phyloP scores from a whole-genome alignment of 1,140 invertebrate genomes.

The Camponotus floridanus region DNA sequence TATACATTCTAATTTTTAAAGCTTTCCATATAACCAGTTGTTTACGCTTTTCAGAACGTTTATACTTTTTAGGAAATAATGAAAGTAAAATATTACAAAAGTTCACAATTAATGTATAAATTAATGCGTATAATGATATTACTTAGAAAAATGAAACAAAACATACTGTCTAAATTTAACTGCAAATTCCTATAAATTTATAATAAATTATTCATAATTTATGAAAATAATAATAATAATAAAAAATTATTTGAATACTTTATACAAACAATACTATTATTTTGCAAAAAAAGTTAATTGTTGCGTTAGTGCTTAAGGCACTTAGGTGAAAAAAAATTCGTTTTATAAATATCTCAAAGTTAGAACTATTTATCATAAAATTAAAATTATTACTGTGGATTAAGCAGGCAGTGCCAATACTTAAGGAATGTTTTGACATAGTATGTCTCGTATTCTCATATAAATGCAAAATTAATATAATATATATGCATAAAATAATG shows the following conservation, averaged over 20 bases:
- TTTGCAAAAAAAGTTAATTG: conserved; percentile 22
- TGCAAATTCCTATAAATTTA: conserved; percentile 42
- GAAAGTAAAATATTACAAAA: conserved; percentile 44
- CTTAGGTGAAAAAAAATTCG: conserved; percentile 40
- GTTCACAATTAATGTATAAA: neutral
- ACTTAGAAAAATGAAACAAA: conserved; percentile 10
- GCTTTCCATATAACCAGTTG: neutral
- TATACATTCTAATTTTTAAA: conserved; percentile 28
- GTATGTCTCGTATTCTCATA: neutral
- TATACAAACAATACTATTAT: conserved; percentile 12
- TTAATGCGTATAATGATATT: conserved; percentile 25
- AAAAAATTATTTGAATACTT: conserved; percentile 7
- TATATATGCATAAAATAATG: conserved; percentile 47
- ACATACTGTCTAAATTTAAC: conserved; percentile 14
- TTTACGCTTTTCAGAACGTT: neutral
- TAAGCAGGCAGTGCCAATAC: conserved; percentile 32
- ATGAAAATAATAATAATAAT: neutral
- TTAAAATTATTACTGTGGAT: conserved; percentile 22
- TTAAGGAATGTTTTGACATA: conserved; percentile 33
- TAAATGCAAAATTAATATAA: conserved; percentile 28
- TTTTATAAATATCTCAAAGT: conserved; percentile 28
- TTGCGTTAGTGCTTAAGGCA: conserved; percentile 34
- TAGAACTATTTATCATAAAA: conserved; percentile 29
- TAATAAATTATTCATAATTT: no score
- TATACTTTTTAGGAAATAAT: neutral